A percentile compares a stretch with the other conserved stretches of the same genome.
phyloP scores from a whole-genome alignment of 2,797 vertebrate species.

The Trachurus trachurus region DNA sequence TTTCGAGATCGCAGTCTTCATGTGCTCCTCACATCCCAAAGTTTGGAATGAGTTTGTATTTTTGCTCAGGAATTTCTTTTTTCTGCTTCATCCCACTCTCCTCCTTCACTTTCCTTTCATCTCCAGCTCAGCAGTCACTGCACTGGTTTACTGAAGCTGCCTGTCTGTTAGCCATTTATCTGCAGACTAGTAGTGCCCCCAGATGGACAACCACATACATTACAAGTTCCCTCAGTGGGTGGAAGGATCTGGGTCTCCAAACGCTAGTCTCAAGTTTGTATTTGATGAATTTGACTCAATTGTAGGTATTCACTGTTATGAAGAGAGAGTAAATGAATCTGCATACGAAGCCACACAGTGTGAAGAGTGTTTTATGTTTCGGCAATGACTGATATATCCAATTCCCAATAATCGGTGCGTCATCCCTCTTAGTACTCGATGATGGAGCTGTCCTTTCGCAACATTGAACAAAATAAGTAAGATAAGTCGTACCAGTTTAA shows the following conservation, averaged over 20 bases:
- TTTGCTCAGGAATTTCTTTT: constrained; percentile 56
- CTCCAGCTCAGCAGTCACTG: constrained; percentile 54
- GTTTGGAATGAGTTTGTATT: constrained; percentile 57
- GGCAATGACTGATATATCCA: neutral
- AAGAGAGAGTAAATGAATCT: constrained; percentile 26
- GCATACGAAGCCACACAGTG: constrained; percentile 2
- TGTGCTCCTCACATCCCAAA: constrained; percentile 45
- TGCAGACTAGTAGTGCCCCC: constrained; percentile 83
- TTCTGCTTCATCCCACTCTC: constrained; percentile 62
- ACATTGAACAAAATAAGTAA: neutral
- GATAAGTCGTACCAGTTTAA: neutral
- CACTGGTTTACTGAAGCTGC: constrained; percentile 57
- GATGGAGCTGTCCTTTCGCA: constrained; percentile 5
- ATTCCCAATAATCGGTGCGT: neutral
- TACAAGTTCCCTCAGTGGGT: constrained; percentile 66
- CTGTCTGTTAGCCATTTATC: constrained; percentile 63
- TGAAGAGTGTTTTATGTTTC: constrained; percentile 4
- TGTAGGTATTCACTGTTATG: constrained; percentile 28
- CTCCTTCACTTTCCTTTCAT: constrained; percentile 55
- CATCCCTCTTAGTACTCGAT: neutral
- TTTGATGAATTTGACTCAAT: constrained; percentile 27
- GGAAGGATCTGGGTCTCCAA: constrained; percentile 30
- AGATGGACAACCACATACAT: constrained; percentile 76
- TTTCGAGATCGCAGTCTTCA: constrained; percentile 13
- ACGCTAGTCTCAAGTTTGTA: constrained; percentile 54